A percentile compares a stretch with the other conserved stretches of the same genome.
phyloP scores from a whole-genome alignment of 2,113 vertebrate genomes.

The Cheirogaleus medius region DNA sequence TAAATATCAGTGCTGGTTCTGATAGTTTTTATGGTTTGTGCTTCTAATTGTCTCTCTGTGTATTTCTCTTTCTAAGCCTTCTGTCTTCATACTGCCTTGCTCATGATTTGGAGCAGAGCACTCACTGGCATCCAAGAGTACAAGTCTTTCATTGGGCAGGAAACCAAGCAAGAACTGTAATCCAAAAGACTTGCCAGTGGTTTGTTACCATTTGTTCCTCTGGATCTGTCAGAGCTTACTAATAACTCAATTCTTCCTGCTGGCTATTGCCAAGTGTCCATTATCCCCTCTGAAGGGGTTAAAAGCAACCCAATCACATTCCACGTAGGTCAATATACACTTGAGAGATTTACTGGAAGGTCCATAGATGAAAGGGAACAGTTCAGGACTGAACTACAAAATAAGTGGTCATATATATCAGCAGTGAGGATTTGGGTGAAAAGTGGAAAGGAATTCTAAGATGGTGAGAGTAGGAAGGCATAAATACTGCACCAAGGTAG shows the following conservation, averaged over 20 bases:
- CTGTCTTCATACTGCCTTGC: background rate
- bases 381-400: background rate
- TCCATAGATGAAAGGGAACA: background rate
- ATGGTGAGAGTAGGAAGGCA: background rate
- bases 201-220: background rate
- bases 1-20: background rate
- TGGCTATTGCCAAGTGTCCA: background rate
- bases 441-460: background rate
- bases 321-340: background rate
- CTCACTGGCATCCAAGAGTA: background rate
- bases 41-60: background rate
- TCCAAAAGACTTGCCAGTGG: background rate
- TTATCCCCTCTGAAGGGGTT: background rate
- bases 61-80: constrained; percentile 5
- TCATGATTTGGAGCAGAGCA: background rate
- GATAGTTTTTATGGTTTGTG: background rate
- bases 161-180: background rate
- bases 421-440: background rate
- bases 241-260: background rate
- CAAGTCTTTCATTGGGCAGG: background rate
- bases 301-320: background rate
- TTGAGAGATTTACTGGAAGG: background rate
- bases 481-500: background rate
- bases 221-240: background rate
- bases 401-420: background rate